Conservation (phyloP, 2,797 vertebrate species). For the Anabacerthia variegaticeps region DNA sequence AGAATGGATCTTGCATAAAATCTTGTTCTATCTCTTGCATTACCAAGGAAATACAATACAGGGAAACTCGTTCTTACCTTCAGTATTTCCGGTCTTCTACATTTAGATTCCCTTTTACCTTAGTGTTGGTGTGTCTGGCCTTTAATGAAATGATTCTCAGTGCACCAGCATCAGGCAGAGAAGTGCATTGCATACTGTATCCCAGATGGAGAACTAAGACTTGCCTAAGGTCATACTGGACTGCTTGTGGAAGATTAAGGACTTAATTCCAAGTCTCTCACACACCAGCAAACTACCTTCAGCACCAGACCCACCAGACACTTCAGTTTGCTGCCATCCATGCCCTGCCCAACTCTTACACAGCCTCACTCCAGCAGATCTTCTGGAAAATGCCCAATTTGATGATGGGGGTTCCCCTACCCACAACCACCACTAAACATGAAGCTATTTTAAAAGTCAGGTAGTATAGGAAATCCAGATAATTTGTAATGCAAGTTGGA, state of each 20-base stretch:
- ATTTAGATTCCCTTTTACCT: neutral
- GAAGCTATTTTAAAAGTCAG: conserved; percentile 29
- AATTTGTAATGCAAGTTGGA: conserved; percentile 34
- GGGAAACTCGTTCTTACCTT: neutral
- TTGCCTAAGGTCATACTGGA: neutral
- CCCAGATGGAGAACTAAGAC: neutral
- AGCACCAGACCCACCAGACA: neutral
- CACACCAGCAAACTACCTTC: neutral
- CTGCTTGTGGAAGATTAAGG: neutral
- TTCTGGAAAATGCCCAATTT: neutral
- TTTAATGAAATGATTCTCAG: neutral
- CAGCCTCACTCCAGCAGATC: neutral
- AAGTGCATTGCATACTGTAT: neutral
- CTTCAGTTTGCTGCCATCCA: neutral
- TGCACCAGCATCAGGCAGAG: neutral
- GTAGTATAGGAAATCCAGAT: conserved; percentile 5
- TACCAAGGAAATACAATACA: neutral
- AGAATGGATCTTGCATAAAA: neutral
- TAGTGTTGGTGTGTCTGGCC: neutral
- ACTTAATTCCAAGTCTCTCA: neutral
- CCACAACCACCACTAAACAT: neutral
- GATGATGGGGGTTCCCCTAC: neutral
- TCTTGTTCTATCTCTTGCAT: neutral
- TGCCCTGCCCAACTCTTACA: neutral
- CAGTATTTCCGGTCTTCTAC: neutral